A percentile compares a stretch with the other conserved stretches of the same genome.
These are phyloP conservation scores for Cabera pusaria DNA, from an alignment of 2,888 invertebrate genomes.

Conservation along the genomic window DNA sequence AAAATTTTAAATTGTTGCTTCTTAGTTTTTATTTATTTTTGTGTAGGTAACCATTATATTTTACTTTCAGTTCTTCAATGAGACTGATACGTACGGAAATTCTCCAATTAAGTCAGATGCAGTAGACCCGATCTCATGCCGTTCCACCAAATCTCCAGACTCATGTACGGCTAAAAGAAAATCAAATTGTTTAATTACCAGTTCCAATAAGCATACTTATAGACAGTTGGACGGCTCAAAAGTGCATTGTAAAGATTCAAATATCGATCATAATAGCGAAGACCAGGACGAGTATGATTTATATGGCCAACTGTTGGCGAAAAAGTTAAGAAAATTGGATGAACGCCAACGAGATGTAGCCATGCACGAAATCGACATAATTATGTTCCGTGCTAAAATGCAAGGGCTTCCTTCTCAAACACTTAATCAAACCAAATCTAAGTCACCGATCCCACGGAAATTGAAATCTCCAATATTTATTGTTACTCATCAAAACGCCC, in stretches of 20 bases:
- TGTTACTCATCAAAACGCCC: slow-evolving; percentile 48
- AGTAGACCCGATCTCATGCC: slow-evolving; percentile 24
- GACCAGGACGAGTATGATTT: slow-evolving; percentile 65
- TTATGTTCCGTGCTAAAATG: slow-evolving; percentile 71
- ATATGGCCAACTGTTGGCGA: slow-evolving; percentile 67
- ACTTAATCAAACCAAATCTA: slow-evolving; percentile 39
- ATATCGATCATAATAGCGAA: slow-evolving; percentile 38
- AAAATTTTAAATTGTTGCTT: too few species aligned
- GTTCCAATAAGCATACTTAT: slow-evolving; percentile 2
- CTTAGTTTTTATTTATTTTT: too few species aligned
- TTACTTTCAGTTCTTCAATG: slow-evolving; percentile 35
- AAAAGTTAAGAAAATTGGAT: slow-evolving; percentile 66
- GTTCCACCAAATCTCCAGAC: slow-evolving; percentile 15
- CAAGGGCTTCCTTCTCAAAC: slow-evolving; percentile 35
- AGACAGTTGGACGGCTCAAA: slow-evolving; percentile 1
- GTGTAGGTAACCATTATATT: too few species aligned
- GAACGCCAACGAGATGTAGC: slow-evolving; percentile 68
- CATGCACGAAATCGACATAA: slow-evolving; percentile 75
- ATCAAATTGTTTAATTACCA: background rate
- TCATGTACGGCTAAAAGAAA: slow-evolving; percentile 10
- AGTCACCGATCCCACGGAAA: slow-evolving; percentile 49
- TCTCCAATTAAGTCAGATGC: slow-evolving; percentile 15
- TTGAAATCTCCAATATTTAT: slow-evolving; percentile 62
- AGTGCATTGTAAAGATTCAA: slow-evolving; percentile 36
- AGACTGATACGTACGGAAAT: slow-evolving; percentile 27